Base-by-base conservation (phyloP, 1,140 invertebrate genomes). In the Caenorhabditis briggsae region DNA sequence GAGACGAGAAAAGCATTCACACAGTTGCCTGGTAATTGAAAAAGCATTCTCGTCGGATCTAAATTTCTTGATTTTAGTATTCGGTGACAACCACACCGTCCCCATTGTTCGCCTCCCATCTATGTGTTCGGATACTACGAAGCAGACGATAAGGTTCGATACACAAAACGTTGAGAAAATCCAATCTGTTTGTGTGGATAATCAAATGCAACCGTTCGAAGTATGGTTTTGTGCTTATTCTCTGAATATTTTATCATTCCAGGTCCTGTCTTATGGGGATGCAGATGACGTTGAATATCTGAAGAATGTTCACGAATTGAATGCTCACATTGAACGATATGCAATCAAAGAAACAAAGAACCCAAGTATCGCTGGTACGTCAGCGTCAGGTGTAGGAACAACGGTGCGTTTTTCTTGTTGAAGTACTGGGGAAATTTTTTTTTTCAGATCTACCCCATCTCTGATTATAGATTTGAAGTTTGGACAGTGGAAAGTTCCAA, bases 241-340 rank as follows among this genome's bases (percentile, higher is more conserved):
- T n/a, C n/a, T 58, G 2, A 58, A 58, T 25, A 2, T 25, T 5
- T 25, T 61, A 7, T 25, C 0, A 23, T 61, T 33, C 11, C 70
- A 78, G 70, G 70, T 78, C 9, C 20, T 78, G 20, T 50, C 70
- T 18, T 78, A 78, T n/a, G n/a, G 46, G 8, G 70, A 78, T 50
- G 70, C 70, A 2, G 70, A 78, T 14, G 70, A 78, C n/a, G 70
- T 78, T 8, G 70, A 78, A 50, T 78, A 78, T 78, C n/a, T 78
- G 46, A 78, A 53, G 41, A 78, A 78, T 50, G 70, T 78, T 6
- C 70, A 78, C 23, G 70, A 78, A n/a, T 18, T 78, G 43, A 48
- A 78, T 78, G 70, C 70, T n/a, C 70, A 78, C 46, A 78, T 78
- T n/a, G 70, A 78, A 78, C 6, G 70, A 25, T 78, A 78, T 50